Base-by-base conservation (phyloP, 2,888 invertebrate genomes). In the Clistopyga incitator region DNA sequence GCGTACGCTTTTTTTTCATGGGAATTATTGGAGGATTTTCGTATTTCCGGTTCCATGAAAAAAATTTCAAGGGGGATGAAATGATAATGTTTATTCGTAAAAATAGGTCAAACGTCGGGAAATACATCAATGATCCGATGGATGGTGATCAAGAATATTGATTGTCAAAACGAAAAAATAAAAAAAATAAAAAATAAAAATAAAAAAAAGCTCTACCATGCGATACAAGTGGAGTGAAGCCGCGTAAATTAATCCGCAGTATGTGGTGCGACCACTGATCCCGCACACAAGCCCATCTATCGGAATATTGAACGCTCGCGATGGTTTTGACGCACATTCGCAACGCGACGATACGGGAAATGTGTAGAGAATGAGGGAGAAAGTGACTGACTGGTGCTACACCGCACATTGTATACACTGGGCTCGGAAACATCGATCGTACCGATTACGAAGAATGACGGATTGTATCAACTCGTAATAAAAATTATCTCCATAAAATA, bases 321-420 rank as follows among this genome's bases (percentile, higher is more conserved):
- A 56, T 45, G 67, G 45, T 15, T 42, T 71, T 20, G 45, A 45
- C 54, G 50, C 42, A 52, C 71, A 56, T 56, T 54, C 42, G 70
- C 59, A 23, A 68, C 52, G 25, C 54, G 45, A 38, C 18, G 61
- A 67, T 45, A 50, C 38, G 38, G 50, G 67, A 25, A 87, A 88
- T 83, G 78, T 78, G 77, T 71, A 74, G 59, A 71, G 71, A 68
- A 85, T 20, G 82, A 74, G 74, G 67, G 79, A 67, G 74, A 47
- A 59, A 61, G 71, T 79, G 54, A 74, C 65, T 59, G 84, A 86
- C 65, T 83, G 45, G 34, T 42, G 61, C 25, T 29, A 25, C 38
- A 38, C 61, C 61, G 34, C 61, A 64, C 61, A 64, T 64, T 64
- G 38, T 64, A 18, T 42, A 18, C 61, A 64, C 10, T 11, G 61